phyloP scores from a whole-genome alignment of 2,888 invertebrate species.

The Eristalis arbustorum region DNA sequence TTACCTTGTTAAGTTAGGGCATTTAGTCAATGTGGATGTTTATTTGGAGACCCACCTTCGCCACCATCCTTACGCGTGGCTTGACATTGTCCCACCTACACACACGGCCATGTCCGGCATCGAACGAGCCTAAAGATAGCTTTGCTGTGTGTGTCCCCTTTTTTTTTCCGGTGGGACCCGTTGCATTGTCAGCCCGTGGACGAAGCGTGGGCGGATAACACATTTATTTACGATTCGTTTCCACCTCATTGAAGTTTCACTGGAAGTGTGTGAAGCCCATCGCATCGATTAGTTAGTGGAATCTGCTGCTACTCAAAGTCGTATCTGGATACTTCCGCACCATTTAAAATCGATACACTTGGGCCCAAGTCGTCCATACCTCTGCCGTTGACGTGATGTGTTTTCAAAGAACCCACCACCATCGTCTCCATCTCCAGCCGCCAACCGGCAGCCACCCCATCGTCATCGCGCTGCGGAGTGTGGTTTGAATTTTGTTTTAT shows the following conservation, averaged over 20 bases:
- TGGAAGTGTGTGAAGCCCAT: slow-evolving; percentile 60
- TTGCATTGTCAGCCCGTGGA: neutral
- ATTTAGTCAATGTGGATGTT: slow-evolving; percentile 37
- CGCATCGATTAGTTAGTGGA: slow-evolving; percentile 54
- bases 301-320: neutral
- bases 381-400: neutral
- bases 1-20: slow-evolving; percentile 61
- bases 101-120: neutral
- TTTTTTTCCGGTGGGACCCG: neutral
- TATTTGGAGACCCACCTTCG: slow-evolving; percentile 32
- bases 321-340: slow-evolving; percentile 27
- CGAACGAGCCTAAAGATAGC: neutral
- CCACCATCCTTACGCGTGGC: neutral
- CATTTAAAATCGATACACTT: slow-evolving; percentile 55
- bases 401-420: neutral
- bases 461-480: neutral
- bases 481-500: slow-evolving; percentile 18
- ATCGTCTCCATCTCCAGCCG: neutral
- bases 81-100: slow-evolving; percentile 6
- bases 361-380: neutral
- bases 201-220: neutral
- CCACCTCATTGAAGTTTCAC: slow-evolving; percentile 42
- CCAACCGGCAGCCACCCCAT: neutral
- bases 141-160: neutral
- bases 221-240: slow-evolving; percentile 26